phyloP scores from a whole-genome alignment of 2,113 vertebrate species.

The Serilophus lunatus region DNA sequence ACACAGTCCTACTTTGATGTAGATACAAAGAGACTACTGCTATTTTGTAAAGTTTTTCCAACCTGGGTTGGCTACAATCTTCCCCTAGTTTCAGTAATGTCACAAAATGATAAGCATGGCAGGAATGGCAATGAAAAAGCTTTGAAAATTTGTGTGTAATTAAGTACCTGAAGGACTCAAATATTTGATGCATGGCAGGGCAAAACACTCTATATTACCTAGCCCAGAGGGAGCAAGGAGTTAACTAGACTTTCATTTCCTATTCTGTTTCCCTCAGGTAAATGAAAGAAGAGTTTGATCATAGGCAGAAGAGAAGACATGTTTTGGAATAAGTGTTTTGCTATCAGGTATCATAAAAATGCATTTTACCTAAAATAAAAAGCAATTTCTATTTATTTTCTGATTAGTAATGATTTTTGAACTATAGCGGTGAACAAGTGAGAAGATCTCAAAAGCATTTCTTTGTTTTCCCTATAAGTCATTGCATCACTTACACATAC shows the following conservation, averaged over 20 bases:
- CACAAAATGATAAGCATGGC: neutral
- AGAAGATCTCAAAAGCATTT: neutral
- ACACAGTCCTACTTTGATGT: conserved; percentile 12
- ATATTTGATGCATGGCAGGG: neutral
- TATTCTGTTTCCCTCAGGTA: neutral
- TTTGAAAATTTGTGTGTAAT: neutral
- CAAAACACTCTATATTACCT: neutral
- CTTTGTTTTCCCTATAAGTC: neutral
- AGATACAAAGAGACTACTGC: neutral
- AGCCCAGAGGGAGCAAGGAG: neutral
- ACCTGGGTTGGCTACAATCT: neutral
- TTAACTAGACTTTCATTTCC: neutral
- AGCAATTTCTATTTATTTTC: neutral
- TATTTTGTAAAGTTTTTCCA: neutral
- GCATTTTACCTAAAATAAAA: neutral
- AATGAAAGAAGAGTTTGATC: neutral
- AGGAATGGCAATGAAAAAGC: neutral
- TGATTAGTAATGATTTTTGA: neutral
- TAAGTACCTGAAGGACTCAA: neutral
- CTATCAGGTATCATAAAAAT: neutral
- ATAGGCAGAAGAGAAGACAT: neutral
- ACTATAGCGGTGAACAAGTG: neutral
- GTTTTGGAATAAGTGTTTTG: neutral
- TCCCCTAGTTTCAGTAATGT: neutral
- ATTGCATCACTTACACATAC: neutral